These are phyloP conservation scores for Muraenolepis orangiensis DNA, from an alignment of 2,797 vertebrate species.

Conservation along the genomic window DNA sequence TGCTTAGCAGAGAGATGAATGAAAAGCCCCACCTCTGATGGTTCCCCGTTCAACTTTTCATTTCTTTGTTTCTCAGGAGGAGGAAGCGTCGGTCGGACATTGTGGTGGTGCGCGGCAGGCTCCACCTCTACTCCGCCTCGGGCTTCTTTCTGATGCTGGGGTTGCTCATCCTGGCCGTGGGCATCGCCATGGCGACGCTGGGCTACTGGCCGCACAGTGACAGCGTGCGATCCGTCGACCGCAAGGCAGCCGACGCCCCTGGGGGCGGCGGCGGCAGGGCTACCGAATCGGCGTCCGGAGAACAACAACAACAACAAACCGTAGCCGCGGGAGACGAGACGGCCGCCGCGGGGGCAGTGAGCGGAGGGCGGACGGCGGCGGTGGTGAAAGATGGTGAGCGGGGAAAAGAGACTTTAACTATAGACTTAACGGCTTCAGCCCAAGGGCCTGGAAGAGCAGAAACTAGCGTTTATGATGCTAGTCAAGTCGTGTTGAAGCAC, in stretches of 20 bases:
- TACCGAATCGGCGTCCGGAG: background rate
- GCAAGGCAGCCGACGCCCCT: background rate
- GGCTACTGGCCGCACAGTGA: constrained; percentile 92
- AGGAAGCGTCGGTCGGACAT: constrained; percentile 87
- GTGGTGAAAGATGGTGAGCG: constrained; percentile 14
- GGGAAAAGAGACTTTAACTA: constrained; percentile 12
- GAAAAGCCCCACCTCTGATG: background rate
- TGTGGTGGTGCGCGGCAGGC: constrained; percentile 90
- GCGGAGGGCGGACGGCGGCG: background rate
- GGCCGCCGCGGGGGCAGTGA: background rate
- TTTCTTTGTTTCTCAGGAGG: constrained; percentile 52
- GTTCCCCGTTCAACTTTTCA: background rate
- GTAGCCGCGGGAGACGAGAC: constrained; percentile 18
- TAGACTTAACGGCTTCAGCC: constrained; percentile 24
- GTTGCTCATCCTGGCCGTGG: constrained; percentile 83
- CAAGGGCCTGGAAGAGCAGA: constrained; percentile 36
- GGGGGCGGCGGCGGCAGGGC: constrained; percentile 36
- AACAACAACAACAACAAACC: background rate
- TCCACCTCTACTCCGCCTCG: constrained; percentile 91
- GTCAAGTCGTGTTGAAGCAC: too few species aligned
- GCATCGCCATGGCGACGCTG: constrained; percentile 93
- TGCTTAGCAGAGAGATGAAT: background rate
- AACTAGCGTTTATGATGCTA: too few species aligned
- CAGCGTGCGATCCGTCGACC: background rate
- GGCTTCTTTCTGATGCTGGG: constrained; percentile 95